Evolutionary conservation across 2,888 invertebrate genomes (phyloP).

Genomic region (Caenorhabditis wallacei): DNA sequence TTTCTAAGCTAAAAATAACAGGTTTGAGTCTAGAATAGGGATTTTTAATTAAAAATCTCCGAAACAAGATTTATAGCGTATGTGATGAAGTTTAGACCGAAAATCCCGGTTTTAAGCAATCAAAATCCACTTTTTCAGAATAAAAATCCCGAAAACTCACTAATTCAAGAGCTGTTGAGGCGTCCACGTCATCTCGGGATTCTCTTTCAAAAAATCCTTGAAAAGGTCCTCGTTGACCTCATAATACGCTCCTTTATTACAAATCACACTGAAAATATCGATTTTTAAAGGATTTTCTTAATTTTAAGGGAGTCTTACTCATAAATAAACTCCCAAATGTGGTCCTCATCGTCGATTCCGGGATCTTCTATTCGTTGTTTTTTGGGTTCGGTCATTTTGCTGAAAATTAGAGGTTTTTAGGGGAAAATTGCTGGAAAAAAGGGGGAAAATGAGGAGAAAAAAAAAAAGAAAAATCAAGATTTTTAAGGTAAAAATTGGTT

Average conservation of each 20-base stretch:
- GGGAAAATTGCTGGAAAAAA: background rate
- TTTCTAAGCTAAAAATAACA: too few relatives aligned
- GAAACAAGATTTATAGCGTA: too few relatives aligned
- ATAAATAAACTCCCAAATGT: conserved; percentile 43
- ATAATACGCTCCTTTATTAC: background rate
- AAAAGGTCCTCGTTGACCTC: background rate
- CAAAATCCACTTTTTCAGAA: too few relatives aligned
- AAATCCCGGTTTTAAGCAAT: too few relatives aligned
- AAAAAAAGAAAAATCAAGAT: background rate
- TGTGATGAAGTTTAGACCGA: too few relatives aligned
- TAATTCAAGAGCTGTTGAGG: background rate
- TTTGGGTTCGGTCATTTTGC: conserved; percentile 11
- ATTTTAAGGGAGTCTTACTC: conserved; percentile 15
- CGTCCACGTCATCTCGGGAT: background rate
- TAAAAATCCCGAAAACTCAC: too few relatives aligned
- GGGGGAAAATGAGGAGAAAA: background rate
- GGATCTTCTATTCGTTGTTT: conserved; percentile 15
- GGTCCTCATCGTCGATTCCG: conserved; percentile 19
- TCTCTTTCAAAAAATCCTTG: conserved; percentile 1
- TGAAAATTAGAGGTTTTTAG: background rate
- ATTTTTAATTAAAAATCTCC: too few relatives aligned
- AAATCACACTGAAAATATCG: conserved; percentile 11
- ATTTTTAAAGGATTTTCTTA: background rate
- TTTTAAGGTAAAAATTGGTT: too few relatives aligned
- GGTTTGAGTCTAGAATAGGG: too few relatives aligned